A percentile compares a stretch with the other conserved stretches of the same genome.
These are phyloP conservation scores for Lucifuga dentata DNA, from an alignment of 2,113 vertebrate genomes.

Conservation along the genomic window DNA sequence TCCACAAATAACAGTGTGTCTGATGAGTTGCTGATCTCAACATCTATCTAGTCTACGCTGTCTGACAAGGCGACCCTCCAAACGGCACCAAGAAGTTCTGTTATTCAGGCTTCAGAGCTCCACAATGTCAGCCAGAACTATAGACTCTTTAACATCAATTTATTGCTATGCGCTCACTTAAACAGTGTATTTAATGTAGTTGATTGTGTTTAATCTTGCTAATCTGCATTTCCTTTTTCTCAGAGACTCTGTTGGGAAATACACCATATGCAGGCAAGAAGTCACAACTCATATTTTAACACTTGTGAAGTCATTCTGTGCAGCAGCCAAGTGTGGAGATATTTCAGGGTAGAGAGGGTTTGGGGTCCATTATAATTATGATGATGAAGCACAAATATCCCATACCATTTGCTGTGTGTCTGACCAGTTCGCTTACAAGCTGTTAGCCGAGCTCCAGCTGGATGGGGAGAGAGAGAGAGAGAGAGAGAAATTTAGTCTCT, in stretches of 20 bases:
- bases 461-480: conserved; percentile 14
- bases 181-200: conserved; percentile 24
- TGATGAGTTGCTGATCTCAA: too few species aligned
- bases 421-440: conserved; percentile 56
- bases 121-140: too few species aligned
- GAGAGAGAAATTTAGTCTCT: conserved; percentile 3
- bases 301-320: conserved; percentile 47
- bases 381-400: conserved; percentile 68
- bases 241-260: conserved; percentile 55
- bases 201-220: conserved; percentile 54
- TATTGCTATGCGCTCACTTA: conserved; percentile 46
- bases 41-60: too few species aligned
- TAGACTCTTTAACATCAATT: conserved; percentile 44
- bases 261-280: conserved; percentile 33
- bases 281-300: conserved; percentile 49
- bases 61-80: too few species aligned
- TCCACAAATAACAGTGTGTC: too few species aligned
- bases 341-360: conserved; percentile 6
- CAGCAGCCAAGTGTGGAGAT: conserved; percentile 36
- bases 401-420: conserved; percentile 54
- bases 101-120: too few species aligned
- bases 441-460: conserved; percentile 54
- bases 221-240: conserved; percentile 65
- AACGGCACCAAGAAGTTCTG: too few species aligned
- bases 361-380: conserved; percentile 42